These are phyloP conservation scores for Tenrec ecaudatus DNA, from an alignment of 2,113 vertebrate species.

Conservation along the genomic window DNA sequence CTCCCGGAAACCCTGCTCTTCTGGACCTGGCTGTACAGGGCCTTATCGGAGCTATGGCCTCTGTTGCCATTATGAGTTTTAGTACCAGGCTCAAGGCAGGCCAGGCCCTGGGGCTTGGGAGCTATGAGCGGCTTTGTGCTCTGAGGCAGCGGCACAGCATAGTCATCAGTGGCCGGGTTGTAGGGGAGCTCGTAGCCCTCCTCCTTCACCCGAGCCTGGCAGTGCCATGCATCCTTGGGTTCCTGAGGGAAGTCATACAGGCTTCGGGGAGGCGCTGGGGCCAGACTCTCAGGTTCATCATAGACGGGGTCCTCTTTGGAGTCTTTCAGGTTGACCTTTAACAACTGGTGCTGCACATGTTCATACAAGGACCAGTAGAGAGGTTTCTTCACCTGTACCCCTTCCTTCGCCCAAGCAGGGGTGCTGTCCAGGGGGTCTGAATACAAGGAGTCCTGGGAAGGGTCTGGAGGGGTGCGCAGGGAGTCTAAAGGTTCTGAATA, in stretches of 20 bases:
- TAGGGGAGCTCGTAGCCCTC: conserved; percentile 87
- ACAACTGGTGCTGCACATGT: conserved; percentile 85
- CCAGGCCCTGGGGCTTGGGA: conserved; percentile 89
- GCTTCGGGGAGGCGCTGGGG: conserved; percentile 39
- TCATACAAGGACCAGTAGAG: conserved; percentile 89
- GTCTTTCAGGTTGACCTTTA: conserved; percentile 61
- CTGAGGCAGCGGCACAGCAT: conserved; percentile 83
- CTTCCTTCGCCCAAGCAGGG: neutral
- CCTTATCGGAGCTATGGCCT: conserved; percentile 62
- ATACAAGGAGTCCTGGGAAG: conserved; percentile 89
- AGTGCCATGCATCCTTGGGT: conserved; percentile 87
- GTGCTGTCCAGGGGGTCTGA: conserved; percentile 94
- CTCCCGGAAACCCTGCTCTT: conserved; percentile 78
- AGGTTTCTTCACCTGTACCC: neutral
- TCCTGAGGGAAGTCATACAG: conserved; percentile 91
- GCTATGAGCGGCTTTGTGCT: conserved; percentile 90
- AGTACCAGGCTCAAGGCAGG: conserved; percentile 60
- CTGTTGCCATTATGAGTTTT: conserved; percentile 84
- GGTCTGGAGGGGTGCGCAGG: conserved; percentile 84
- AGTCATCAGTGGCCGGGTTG: conserved; percentile 85
- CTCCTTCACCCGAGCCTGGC: conserved; percentile 82
- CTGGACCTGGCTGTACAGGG: conserved; percentile 92
- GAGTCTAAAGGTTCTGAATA: conserved; percentile 96
- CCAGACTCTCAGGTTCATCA: conserved; percentile 94
- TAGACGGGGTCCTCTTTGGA: conserved; percentile 92